These are phyloP conservation scores for Conopomorpha cramerella DNA, from an alignment of 1,140 invertebrate genomes.

Conservation along the genomic window DNA sequence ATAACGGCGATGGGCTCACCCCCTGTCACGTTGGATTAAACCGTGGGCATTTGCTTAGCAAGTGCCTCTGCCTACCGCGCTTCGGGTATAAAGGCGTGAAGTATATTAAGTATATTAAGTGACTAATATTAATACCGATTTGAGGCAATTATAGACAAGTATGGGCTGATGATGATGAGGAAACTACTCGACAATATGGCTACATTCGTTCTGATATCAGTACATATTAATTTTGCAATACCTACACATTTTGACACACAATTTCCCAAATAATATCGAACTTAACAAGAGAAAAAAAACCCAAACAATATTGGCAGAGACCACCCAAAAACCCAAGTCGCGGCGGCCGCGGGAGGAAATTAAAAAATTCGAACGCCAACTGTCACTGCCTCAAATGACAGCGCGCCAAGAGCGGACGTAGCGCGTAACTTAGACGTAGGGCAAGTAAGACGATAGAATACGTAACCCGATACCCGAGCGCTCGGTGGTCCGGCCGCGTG, in stretches of 20 bases:
- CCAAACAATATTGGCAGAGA: not conserved
- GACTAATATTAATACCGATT: too few relatives aligned
- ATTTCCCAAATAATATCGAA: not conserved
- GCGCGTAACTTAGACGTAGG: constrained; percentile 53
- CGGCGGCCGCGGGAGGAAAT: constrained; percentile 16
- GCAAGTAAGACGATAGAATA: constrained; percentile 51
- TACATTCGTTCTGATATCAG: too few relatives aligned
- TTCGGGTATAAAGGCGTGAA: too few relatives aligned
- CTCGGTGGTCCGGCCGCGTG: constrained; percentile 39
- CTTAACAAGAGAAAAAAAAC: not conserved
- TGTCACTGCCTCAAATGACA: constrained; percentile 41
- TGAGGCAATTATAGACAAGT: too few relatives aligned
- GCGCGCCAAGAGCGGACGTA: constrained; percentile 37
- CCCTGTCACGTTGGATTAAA: too few relatives aligned
- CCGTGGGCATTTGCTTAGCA: too few relatives aligned
- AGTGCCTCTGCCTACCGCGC: too few relatives aligned
- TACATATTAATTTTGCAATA: too few relatives aligned
- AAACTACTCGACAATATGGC: too few relatives aligned
- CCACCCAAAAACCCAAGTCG: not conserved
- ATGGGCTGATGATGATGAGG: too few relatives aligned
- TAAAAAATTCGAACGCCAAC: constrained; percentile 38
- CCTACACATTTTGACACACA: not conserved
- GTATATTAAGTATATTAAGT: too few relatives aligned
- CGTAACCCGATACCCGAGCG: constrained; percentile 37
- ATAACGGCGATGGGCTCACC: too few relatives aligned